phyloP scores from a whole-genome alignment of 2,113 vertebrate genomes.

The Corynorhinus townsendii region DNA sequence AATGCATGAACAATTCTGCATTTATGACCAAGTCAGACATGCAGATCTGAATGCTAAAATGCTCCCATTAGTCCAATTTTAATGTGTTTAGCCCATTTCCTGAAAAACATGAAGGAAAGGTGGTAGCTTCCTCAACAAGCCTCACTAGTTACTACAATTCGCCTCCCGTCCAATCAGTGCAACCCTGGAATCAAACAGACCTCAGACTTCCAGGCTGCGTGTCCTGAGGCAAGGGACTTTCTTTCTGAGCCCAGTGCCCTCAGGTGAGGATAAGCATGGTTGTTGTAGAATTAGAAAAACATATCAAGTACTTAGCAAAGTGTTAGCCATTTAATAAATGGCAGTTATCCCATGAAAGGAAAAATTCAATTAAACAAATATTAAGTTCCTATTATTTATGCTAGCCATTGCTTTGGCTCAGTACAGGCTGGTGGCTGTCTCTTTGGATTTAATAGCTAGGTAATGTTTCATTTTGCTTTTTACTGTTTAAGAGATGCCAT shows the following conservation, averaged over 20 bases:
- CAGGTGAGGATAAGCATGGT: background rate
- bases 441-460: slow-evolving; percentile 1
- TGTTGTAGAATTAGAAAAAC: background rate
- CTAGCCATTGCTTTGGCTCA: background rate
- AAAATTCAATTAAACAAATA: background rate
- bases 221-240: background rate
- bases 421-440: background rate
- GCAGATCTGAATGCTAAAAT: slow-evolving; percentile 11
- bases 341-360: background rate
- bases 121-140: background rate
- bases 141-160: background rate
- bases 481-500: background rate
- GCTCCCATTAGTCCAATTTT: background rate
- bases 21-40: background rate
- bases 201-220: background rate
- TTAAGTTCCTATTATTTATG: background rate
- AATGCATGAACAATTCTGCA: background rate
- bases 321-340: slow-evolving; percentile 5
- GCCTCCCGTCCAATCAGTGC: background rate
- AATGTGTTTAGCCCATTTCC: background rate
- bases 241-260: background rate
- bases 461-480: background rate
- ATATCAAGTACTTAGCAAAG: slow-evolving; percentile 6
- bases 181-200: background rate
- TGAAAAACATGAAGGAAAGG: background rate